Conservation (phyloP, 2,113 vertebrate genomes). For the Corythornis madagascariensis region DNA sequence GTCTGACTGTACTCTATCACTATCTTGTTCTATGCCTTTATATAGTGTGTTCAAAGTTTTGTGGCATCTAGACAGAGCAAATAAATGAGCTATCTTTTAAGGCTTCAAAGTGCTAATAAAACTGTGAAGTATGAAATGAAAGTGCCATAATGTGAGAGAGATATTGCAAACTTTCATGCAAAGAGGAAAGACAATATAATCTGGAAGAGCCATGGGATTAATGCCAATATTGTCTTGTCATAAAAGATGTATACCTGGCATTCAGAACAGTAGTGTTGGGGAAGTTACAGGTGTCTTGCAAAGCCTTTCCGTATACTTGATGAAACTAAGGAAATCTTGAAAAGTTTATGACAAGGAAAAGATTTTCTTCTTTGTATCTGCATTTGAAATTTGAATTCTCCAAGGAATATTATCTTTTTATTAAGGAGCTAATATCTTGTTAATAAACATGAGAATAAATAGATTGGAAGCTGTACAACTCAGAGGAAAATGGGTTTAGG, state of each 20-base stretch:
- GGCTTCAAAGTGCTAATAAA: constrained; percentile 63
- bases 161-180: neutral
- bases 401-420: neutral
- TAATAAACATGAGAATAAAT: neutral
- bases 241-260: neutral
- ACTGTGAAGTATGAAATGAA: constrained; percentile 63
- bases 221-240: neutral
- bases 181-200: neutral
- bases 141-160: constrained; percentile 35
- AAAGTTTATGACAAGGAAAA: neutral
- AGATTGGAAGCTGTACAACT: neutral
- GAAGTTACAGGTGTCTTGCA: neutral
- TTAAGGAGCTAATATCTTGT: neutral
- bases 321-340: neutral
- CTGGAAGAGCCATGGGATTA: neutral
- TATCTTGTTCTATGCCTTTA: neutral
- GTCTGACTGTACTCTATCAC: constrained; percentile 29
- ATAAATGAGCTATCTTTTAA: constrained; percentile 66
- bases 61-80: constrained; percentile 53
- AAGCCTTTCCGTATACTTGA: neutral
- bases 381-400: neutral
- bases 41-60: neutral
- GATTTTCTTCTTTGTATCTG: neutral
- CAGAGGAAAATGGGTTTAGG: neutral
- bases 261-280: neutral